Evolutionary conservation across 2,113 vertebrate genomes (phyloP).

Genomic region (Uria lomvia): DNA sequence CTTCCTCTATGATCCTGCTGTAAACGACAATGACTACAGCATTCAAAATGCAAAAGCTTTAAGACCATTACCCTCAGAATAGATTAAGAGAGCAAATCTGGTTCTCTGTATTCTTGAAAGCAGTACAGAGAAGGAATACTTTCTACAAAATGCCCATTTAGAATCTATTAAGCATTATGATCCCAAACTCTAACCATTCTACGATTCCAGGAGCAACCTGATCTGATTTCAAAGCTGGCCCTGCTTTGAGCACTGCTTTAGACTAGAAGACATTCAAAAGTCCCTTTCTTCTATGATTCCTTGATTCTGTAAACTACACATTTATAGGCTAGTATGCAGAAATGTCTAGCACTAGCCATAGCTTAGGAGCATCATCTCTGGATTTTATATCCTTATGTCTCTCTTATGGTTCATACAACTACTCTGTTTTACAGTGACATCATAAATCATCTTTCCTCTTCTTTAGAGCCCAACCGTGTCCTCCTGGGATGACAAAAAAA

Average conservation of each 20-base stretch:
- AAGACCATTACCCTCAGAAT: not conserved
- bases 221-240: not conserved
- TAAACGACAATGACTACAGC: not conserved
- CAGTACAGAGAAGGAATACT: not conserved
- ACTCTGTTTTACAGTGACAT: not conserved
- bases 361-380: not conserved
- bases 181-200: not conserved
- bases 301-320: not conserved
- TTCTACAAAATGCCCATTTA: not conserved
- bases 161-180: not conserved
- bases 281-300: not conserved
- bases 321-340: not conserved
- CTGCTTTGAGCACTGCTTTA: not conserved
- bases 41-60: not conserved
- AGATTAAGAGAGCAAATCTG: not conserved
- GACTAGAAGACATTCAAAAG: not conserved
- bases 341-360: not conserved
- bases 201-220: not conserved
- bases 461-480: not conserved
- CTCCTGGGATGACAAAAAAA: not conserved
- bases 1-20: not conserved
- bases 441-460: not conserved
- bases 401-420: not conserved
- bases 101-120: not conserved
- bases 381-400: not conserved